Conservation (phyloP, 2,797 vertebrate species). For the Mus caroli region DNA sequence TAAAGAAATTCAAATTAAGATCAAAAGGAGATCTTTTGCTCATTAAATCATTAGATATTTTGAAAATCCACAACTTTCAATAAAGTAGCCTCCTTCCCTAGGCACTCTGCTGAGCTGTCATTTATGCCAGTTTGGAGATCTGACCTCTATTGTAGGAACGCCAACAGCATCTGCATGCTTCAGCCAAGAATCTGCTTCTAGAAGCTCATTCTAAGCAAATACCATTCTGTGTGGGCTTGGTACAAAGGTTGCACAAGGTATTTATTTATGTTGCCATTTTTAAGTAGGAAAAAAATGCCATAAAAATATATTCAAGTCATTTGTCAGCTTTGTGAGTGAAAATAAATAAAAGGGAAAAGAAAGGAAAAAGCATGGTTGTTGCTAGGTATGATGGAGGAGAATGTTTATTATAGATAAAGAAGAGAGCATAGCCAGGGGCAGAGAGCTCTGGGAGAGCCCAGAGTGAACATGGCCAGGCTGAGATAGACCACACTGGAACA, state of each 20-base stretch:
- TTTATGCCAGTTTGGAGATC: not conserved
- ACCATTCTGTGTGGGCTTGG: no score
- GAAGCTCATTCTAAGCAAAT: not conserved
- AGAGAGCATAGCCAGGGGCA: not conserved
- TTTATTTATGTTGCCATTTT: not conserved
- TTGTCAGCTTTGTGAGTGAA: not conserved
- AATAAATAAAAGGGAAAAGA: not conserved
- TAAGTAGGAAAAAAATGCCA: not conserved
- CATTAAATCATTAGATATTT: not conserved
- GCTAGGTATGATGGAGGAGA: not conserved
- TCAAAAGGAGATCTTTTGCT: not conserved
- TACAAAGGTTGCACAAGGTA: not conserved
- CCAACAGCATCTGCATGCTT: not conserved
- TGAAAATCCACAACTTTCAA: not conserved
- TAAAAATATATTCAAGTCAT: not conserved
- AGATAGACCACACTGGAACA: not conserved
- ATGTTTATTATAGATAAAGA: not conserved
- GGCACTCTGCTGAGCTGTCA: rapidly evolving
- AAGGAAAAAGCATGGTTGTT: not conserved
- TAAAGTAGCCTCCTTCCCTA: not conserved
- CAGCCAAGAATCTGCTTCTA: not conserved
- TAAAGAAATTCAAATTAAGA: not conserved
- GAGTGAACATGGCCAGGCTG: not conserved
- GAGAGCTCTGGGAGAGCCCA: not conserved
- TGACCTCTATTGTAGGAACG: not conserved